Conservation (phyloP, 2,888 invertebrate species). For the Eilema griseolum region DNA sequence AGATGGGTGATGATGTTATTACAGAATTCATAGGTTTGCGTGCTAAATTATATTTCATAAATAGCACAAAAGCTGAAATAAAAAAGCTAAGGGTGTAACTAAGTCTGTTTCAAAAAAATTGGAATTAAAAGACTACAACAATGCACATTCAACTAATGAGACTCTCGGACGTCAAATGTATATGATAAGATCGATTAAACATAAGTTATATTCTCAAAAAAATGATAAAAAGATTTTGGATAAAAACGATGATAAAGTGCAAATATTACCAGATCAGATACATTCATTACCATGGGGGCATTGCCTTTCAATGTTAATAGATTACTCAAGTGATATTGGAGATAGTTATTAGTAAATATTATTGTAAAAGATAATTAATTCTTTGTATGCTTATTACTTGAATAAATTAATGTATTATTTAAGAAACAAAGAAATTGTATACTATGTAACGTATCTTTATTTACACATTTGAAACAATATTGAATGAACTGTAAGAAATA, state of each 20-base stretch:
- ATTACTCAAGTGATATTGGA: neutral
- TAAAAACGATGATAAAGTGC: constrained; percentile 31
- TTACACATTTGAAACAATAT: too few species aligned
- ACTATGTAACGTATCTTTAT: too few species aligned
- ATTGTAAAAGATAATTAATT: neutral
- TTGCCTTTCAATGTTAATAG: neutral
- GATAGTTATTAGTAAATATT: neutral
- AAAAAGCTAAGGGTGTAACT: constrained; percentile 20
- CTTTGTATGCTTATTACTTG: too few species aligned
- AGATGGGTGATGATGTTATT: constrained; percentile 18
- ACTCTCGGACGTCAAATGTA: constrained; percentile 23
- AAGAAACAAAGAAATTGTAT: too few species aligned
- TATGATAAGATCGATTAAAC: constrained; percentile 30
- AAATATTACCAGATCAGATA: constrained; percentile 20
- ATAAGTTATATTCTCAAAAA: constrained; percentile 23
- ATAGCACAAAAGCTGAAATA: constrained; percentile 5
- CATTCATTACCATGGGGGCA: constrained; percentile 26
- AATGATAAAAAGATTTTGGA: constrained; percentile 23
- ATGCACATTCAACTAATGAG: constrained; percentile 5
- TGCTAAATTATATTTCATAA: constrained; percentile 21
- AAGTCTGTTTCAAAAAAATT: neutral
- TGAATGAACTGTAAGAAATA: too few species aligned
- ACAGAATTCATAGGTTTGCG: constrained; percentile 22
- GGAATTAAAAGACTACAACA: constrained; percentile 6
- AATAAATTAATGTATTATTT: too few species aligned